phyloP scores from a whole-genome alignment of 2,888 invertebrate genomes.

The Nephrotoma guestfalica region DNA sequence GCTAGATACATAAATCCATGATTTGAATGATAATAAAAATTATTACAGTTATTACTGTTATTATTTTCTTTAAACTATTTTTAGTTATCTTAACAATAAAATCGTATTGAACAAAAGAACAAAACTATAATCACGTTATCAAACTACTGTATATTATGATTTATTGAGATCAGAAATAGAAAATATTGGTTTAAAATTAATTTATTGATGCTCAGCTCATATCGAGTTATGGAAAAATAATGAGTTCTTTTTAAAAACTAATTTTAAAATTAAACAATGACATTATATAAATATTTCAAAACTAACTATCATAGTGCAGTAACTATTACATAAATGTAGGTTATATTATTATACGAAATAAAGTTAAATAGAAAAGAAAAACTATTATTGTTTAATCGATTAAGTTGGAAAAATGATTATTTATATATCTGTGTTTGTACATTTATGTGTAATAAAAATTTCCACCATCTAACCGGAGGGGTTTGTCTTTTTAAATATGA shows the following conservation, averaged over 20 bases:
- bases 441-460: background rate
- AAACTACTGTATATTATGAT: background rate
- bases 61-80: background rate
- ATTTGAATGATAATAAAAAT: background rate
- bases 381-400: background rate
- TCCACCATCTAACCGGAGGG: background rate
- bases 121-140: background rate
- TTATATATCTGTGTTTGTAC: background rate
- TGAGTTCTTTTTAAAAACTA: background rate
- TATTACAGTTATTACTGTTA: background rate
- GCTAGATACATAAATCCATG: background rate
- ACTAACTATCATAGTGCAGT: background rate
- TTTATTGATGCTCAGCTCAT: background rate
- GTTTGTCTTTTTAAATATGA: background rate
- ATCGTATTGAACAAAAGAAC: background rate
- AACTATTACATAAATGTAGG: background rate
- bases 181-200: background rate
- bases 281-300: background rate
- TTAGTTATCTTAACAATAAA: background rate
- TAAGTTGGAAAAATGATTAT: background rate
- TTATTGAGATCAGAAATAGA: background rate
- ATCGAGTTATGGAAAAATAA: background rate
- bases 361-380: background rate
- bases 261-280: background rate
- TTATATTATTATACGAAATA: background rate